Percentiles rank a stretch among this genome's conserved stretches.
Evolutionary conservation across 2,797 vertebrate species (phyloP).

Genomic region (Manis javanica): DNA sequence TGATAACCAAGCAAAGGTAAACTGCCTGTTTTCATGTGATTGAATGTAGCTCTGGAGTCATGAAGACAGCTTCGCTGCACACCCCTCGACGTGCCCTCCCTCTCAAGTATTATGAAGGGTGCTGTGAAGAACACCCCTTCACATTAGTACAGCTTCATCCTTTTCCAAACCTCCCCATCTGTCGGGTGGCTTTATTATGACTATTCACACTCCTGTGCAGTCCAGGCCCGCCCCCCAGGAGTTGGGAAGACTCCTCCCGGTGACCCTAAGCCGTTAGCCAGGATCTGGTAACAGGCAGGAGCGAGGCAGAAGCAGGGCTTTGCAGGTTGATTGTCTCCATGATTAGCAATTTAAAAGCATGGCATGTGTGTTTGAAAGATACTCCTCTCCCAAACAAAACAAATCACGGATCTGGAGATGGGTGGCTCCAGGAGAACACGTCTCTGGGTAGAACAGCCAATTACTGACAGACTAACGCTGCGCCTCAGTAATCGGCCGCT

Average conservation of each 20-base stretch:
- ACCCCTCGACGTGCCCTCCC: not conserved
- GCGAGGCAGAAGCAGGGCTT: not conserved
- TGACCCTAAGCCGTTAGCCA: not conserved
- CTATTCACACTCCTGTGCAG: not conserved
- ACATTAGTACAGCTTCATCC: too few relatives aligned
- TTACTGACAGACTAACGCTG: constrained; percentile 15
- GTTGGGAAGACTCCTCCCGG: not conserved
- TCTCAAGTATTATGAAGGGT: not conserved
- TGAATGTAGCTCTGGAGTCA: not conserved
- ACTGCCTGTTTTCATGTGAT: not conserved
- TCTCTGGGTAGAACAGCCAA: not conserved
- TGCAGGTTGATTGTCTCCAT: not conserved
- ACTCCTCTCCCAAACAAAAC: constrained; percentile 58
- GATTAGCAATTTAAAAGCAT: constrained; percentile 50
- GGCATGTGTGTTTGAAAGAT: constrained; percentile 41
- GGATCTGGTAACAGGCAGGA: not conserved
- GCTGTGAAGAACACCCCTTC: not conserved
- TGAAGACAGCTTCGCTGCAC: not conserved
- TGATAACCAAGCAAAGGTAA: not conserved
- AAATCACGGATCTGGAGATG: constrained; percentile 50
- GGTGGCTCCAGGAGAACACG: not conserved
- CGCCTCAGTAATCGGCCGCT: constrained; percentile 51
- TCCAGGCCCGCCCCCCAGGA: not conserved
- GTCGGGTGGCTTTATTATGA: not conserved
- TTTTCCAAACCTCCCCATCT: not conserved